Conservation (phyloP, 53 echinoderm and acorn worm species). For the Henricia sp. region DNA sequence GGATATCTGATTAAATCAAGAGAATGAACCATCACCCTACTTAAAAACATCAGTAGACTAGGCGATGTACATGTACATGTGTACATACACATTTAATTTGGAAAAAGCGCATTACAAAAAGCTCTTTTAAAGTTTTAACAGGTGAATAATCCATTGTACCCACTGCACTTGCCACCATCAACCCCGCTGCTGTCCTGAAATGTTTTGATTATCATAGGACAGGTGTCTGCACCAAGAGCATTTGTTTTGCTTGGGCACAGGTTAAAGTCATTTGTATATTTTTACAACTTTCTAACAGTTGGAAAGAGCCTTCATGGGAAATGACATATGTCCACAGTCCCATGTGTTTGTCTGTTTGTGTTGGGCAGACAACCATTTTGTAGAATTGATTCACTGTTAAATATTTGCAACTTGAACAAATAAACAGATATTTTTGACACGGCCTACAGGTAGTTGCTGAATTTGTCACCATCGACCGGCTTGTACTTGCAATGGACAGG, state of each 20-base stretch:
- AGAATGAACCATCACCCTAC: too few relatives aligned
- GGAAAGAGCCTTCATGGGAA: conserved; percentile 48
- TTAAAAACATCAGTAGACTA: too few relatives aligned
- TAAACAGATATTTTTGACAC: conserved; percentile 42
- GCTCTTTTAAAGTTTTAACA: neutral
- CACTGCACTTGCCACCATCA: conserved; percentile 7
- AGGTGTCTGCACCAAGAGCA: conserved; percentile 48
- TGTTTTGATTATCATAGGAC: conserved; percentile 26
- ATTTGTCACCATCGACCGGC: neutral
- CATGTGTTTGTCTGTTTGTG: conserved; percentile 38
- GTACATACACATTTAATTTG: too few relatives aligned
- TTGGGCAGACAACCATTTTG: conserved; percentile 36
- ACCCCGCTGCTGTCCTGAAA: neutral
- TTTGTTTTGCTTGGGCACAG: conserved; percentile 49
- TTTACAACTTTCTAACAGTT: conserved; percentile 44
- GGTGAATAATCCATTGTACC: neutral
- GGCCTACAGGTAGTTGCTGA: conserved; percentile 7
- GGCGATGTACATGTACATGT: too few relatives aligned
- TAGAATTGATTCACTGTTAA: conserved; percentile 58
- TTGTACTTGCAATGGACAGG: too few relatives aligned
- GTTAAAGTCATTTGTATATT: conserved; percentile 59
- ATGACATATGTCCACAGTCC: conserved; percentile 46
- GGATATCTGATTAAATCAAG: too few relatives aligned
- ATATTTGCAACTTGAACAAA: conserved; percentile 52
- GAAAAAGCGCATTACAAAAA: too few relatives aligned